These are phyloP conservation scores for Scaptomyza parva DNA, from an alignment of 2,888 invertebrate genomes.

Conservation along the genomic window DNA sequence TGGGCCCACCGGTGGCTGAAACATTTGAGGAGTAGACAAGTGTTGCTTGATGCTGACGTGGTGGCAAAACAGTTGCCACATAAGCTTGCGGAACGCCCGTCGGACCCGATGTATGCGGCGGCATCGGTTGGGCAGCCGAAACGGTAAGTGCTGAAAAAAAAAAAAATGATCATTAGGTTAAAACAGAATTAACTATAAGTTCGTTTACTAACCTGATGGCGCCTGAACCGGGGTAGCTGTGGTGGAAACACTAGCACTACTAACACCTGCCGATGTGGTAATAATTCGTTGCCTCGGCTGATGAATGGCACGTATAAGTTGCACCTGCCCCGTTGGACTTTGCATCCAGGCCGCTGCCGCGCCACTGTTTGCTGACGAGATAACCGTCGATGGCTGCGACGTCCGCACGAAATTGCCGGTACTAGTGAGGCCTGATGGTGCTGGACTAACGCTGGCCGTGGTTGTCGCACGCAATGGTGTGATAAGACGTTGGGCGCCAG, in stretches of 20 bases:
- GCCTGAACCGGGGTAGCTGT: slow-evolving; percentile 63
- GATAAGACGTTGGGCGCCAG: slow-evolving; percentile 79
- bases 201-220: slow-evolving; percentile 45
- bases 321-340: slow-evolving; percentile 82
- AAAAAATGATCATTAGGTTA: background rate
- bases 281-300: slow-evolving; percentile 83
- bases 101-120: slow-evolving; percentile 48
- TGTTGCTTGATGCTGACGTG: slow-evolving; percentile 83
- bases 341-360: slow-evolving; percentile 82
- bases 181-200: background rate
- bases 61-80: slow-evolving; percentile 84
- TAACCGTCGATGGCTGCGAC: slow-evolving; percentile 83
- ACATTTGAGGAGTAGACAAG: slow-evolving; percentile 84
- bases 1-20: slow-evolving; percentile 55
- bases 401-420: slow-evolving; percentile 82
- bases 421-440: slow-evolving; percentile 71
- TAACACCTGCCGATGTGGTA: slow-evolving; percentile 80
- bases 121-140: slow-evolving; percentile 52
- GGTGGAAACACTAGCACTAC: slow-evolving; percentile 65
- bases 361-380: slow-evolving; percentile 82
- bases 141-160: slow-evolving; percentile 63
- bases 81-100: slow-evolving; percentile 74
- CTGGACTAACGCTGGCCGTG: slow-evolving; percentile 69
- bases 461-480: slow-evolving; percentile 83
- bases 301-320: slow-evolving; percentile 84